A percentile compares a stretch with the other conserved stretches of the same genome.
Evolutionary conservation across 1,140 invertebrate genomes (phyloP).

Genomic region (Hylaeus anthracinus): DNA sequence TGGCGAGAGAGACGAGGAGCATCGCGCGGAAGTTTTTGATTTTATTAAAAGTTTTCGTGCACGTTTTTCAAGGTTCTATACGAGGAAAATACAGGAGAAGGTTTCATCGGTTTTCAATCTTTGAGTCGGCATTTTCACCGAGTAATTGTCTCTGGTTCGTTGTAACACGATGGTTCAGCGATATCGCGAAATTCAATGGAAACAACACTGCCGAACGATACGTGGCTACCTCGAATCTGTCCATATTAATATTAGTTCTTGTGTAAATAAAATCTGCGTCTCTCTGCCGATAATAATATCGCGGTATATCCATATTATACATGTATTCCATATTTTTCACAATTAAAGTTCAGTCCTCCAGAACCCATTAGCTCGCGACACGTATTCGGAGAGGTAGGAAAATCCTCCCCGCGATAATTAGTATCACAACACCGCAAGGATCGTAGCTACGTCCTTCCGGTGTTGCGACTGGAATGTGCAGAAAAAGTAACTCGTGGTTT

Average conservation of each 20-base stretch:
- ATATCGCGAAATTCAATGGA: background rate
- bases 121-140: background rate
- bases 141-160: background rate
- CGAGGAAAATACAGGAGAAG: background rate
- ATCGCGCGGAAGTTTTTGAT: background rate
- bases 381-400: background rate
- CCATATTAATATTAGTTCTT: too few relatives aligned
- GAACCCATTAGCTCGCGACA: too few relatives aligned
- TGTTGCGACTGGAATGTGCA: constrained; percentile 13
- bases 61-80: background rate
- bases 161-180: background rate
- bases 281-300: too few relatives aligned
- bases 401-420: constrained; percentile 40
- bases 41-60: constrained; percentile 3
- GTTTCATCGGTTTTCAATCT: constrained; percentile 19
- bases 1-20: background rate
- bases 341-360: too few relatives aligned
- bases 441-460: constrained; percentile 26
- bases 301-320: too few relatives aligned
- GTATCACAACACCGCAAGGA: constrained; percentile 26
- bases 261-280: too few relatives aligned
- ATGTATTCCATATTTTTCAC: too few relatives aligned
- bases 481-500: constrained; percentile 4
- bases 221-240: too few relatives aligned
- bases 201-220: background rate